Conservation (phyloP, 2,797 vertebrate genomes). For the Megaceryle alcyon region DNA sequence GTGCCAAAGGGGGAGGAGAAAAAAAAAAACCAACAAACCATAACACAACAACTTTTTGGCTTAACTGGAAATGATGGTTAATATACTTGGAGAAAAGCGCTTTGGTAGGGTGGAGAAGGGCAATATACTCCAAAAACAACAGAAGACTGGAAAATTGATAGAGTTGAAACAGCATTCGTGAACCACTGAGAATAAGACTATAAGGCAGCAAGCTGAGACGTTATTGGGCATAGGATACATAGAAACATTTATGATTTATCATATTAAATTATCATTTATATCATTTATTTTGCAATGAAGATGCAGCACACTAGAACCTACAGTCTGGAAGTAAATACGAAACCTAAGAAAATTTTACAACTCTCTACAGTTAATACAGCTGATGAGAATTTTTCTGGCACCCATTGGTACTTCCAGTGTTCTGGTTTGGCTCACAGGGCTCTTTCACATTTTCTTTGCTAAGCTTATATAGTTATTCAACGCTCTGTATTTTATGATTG, state of each 20-base stretch:
- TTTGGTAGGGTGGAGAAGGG: neutral
- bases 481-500: neutral
- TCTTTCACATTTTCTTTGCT: neutral
- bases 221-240: neutral
- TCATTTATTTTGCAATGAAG: neutral
- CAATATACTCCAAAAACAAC: neutral
- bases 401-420: neutral
- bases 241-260: neutral
- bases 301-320: neutral
- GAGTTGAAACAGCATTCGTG: neutral
- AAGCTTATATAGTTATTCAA: neutral
- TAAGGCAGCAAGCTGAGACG: neutral
- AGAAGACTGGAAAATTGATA: neutral
- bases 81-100: neutral
- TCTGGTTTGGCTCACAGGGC: neutral
- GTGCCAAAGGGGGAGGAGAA: neutral
- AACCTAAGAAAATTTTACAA: neutral
- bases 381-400: neutral
- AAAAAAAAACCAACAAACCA: neutral
- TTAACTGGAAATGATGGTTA: neutral
- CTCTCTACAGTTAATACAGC: neutral
- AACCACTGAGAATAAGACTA: neutral
- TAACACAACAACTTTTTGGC: neutral
- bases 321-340: neutral
- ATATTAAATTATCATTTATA: neutral